Evolutionary conservation across 2,113 vertebrate genomes (phyloP).

Genomic region (Alces alces): DNA sequence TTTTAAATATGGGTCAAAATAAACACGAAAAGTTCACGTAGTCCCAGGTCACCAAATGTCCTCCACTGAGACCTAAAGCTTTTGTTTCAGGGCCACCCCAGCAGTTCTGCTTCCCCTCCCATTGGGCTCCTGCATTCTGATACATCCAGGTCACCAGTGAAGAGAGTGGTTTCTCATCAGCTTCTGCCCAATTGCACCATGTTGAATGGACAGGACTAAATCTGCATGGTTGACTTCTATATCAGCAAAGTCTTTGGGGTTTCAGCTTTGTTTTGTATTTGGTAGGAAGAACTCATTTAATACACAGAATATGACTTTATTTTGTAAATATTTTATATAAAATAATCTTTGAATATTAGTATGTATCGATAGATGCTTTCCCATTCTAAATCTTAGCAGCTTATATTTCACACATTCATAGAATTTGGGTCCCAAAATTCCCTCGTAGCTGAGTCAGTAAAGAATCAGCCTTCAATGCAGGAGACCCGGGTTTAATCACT

Average conservation of each 20-base stretch:
- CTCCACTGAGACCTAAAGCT: background rate
- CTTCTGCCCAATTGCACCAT: background rate
- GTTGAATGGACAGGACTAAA: background rate
- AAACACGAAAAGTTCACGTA: background rate
- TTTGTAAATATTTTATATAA: background rate
- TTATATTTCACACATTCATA: background rate
- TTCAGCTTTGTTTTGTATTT: background rate
- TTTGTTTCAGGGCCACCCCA: background rate
- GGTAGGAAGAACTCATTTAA: background rate
- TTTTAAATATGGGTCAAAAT: background rate
- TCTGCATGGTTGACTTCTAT: background rate
- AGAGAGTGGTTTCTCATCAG: background rate
- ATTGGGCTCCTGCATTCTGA: background rate
- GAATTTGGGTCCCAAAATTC: background rate
- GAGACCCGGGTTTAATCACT: rapidly evolving
- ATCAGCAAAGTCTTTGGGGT: background rate
- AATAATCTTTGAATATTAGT: background rate
- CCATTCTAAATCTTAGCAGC: background rate
- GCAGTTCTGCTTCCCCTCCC: background rate
- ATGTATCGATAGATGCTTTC: background rate
- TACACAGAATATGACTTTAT: background rate
- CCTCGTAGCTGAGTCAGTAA: background rate
- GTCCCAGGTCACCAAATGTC: background rate
- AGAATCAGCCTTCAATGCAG: background rate
- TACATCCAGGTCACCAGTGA: background rate